Conservation (phyloP, 1,140 invertebrate species). For the Amyelois transitella region DNA sequence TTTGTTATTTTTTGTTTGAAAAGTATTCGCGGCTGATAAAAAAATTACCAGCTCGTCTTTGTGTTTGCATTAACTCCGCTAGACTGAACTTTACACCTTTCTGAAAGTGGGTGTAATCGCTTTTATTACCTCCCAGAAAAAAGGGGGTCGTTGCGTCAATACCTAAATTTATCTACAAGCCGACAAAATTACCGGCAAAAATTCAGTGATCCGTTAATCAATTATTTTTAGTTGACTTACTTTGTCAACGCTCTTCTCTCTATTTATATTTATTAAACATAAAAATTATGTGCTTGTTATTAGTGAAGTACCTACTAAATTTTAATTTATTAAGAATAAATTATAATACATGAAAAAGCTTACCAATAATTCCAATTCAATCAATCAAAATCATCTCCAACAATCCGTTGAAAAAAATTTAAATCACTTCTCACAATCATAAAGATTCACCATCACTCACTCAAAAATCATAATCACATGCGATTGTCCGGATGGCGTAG, state of each 20-base stretch:
- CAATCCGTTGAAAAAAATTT: background rate
- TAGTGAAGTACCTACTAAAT: background rate
- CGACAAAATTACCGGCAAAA: background rate
- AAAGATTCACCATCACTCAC: background rate
- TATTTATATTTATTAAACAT: background rate
- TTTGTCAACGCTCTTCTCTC: background rate
- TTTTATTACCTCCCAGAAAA: background rate
- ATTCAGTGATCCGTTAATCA: background rate
- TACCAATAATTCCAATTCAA: background rate
- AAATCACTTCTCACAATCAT: background rate
- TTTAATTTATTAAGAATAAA: background rate
- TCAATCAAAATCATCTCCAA: background rate
- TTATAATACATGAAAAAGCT: background rate
- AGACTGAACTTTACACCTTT: background rate
- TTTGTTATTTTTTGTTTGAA: too few relatives aligned
- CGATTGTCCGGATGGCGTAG: background rate
- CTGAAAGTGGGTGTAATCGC: background rate
- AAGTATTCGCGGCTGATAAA: too few relatives aligned
- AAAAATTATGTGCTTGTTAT: too few relatives aligned
- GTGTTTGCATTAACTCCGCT: background rate
- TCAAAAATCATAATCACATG: background rate
- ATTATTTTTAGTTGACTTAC: background rate
- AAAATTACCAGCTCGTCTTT: background rate
- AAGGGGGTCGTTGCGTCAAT: background rate
- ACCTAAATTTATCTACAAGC: background rate